These are phyloP conservation scores for Ceratoteleas bidentatus DNA, from an alignment of 1,140 invertebrate species.

Conservation along the genomic window DNA sequence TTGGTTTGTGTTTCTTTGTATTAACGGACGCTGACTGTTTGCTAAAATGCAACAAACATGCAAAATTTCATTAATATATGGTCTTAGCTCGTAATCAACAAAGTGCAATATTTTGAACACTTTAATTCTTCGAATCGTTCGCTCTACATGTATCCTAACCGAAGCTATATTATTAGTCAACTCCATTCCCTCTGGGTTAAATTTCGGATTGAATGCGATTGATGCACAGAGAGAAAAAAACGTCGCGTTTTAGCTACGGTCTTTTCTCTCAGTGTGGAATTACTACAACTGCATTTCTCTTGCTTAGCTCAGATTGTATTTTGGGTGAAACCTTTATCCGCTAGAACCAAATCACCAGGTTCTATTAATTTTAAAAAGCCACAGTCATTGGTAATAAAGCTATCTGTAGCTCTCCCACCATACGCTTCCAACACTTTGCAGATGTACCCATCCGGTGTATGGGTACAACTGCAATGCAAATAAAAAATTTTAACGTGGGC, in stretches of 20 bases:
- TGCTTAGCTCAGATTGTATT: neutral
- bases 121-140: neutral
- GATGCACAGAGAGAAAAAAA: too few relatives aligned
- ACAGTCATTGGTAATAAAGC: slow-evolving; percentile 1
- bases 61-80: neutral
- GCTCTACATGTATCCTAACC: neutral
- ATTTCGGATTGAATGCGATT: neutral
- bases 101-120: neutral
- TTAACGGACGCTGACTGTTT: neutral
- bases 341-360: neutral
- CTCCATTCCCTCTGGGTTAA: neutral
- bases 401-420: neutral
- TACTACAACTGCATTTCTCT: neutral
- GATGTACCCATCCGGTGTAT: neutral
- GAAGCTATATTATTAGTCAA: neutral
- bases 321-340: neutral
- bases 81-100: neutral
- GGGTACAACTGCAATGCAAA: too few relatives aligned
- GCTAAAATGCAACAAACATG: slow-evolving; percentile 2
- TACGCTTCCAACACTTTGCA: neutral
- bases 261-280: too few relatives aligned
- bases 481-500: neutral
- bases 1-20: too few relatives aligned
- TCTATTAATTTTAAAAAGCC: neutral
- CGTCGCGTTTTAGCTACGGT: too few relatives aligned